A percentile compares a stretch with the other conserved stretches of the same genome.
Evolutionary conservation across 2,888 invertebrate species (phyloP).

Genomic region (Leptinotarsa rubiginosa): DNA sequence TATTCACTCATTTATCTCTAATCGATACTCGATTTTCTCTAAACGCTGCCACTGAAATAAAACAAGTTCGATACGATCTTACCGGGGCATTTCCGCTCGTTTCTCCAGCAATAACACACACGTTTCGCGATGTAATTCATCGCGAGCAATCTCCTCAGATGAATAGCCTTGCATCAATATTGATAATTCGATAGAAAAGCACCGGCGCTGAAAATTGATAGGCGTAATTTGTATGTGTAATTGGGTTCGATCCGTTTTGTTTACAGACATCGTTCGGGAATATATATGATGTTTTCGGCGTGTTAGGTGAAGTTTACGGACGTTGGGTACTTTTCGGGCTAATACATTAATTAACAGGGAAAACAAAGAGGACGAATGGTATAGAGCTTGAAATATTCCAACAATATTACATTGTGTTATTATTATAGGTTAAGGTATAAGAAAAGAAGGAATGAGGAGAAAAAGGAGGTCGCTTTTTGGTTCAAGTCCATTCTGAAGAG

Average conservation of each 20-base stretch:
- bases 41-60: slow-evolving; percentile 2
- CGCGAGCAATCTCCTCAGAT: slow-evolving; percentile 21
- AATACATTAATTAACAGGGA: neutral
- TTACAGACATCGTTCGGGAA: slow-evolving; percentile 16
- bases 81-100: neutral
- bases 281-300: neutral
- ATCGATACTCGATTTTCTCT: neutral
- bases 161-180: slow-evolving; percentile 32
- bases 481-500: too few relatives aligned
- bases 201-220: slow-evolving; percentile 19
- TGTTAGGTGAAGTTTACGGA: neutral
- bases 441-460: too few relatives aligned
- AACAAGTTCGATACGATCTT: neutral
- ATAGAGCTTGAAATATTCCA: too few relatives aligned
- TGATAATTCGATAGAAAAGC: slow-evolving; percentile 26
- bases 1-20: neutral
- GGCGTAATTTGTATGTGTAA: slow-evolving; percentile 10
- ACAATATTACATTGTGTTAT: too few relatives aligned
- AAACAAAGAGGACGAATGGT: too few relatives aligned
- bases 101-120: slow-evolving; percentile 2
- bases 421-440: too few relatives aligned
- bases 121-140: slow-evolving; percentile 15
- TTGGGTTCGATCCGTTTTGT: slow-evolving; percentile 11
- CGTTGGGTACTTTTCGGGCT: neutral
- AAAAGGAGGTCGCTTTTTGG: too few relatives aligned